A percentile compares a stretch with the other conserved stretches of the same genome.
phyloP scores from a whole-genome alignment of 1,140 invertebrate genomes.

The Pissodes strobi region DNA sequence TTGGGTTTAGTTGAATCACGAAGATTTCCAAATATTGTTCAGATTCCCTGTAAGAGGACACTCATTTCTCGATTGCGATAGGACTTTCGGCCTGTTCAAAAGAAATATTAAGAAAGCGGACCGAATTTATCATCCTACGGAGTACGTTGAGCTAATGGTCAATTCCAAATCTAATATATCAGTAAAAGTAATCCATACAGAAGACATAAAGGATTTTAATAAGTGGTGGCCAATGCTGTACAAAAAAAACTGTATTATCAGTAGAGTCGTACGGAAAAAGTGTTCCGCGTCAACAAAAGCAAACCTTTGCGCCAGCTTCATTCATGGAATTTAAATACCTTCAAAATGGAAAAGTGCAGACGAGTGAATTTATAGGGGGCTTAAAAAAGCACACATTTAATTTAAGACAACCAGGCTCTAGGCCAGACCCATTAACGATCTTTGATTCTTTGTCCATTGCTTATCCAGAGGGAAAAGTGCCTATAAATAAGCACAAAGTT shows the following conservation, averaged over 20 bases:
- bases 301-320: neutral
- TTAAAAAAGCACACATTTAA: conserved; percentile 3
- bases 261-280: neutral
- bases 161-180: neutral
- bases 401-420: neutral
- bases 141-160: neutral
- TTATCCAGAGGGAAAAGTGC: neutral
- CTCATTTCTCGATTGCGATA: too few species aligned
- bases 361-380: neutral
- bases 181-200: conserved; percentile 5
- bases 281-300: conserved; percentile 5
- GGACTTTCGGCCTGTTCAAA: conserved; percentile 4
- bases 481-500: too few species aligned
- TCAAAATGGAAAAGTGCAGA: neutral
- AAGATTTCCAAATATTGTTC: too few species aligned
- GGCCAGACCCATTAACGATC: neutral
- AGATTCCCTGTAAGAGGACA: too few species aligned
- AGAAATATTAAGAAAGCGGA: conserved; percentile 1
- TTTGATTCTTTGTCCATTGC: conserved; percentile 1
- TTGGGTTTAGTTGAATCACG: too few species aligned
- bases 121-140: neutral
- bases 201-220: conserved; percentile 4
- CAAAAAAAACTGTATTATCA: conserved; percentile 1
- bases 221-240: conserved; percentile 9
- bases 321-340: neutral